phyloP scores from a whole-genome alignment of 2,113 vertebrate genomes.

The Scytalopus superciliaris region DNA sequence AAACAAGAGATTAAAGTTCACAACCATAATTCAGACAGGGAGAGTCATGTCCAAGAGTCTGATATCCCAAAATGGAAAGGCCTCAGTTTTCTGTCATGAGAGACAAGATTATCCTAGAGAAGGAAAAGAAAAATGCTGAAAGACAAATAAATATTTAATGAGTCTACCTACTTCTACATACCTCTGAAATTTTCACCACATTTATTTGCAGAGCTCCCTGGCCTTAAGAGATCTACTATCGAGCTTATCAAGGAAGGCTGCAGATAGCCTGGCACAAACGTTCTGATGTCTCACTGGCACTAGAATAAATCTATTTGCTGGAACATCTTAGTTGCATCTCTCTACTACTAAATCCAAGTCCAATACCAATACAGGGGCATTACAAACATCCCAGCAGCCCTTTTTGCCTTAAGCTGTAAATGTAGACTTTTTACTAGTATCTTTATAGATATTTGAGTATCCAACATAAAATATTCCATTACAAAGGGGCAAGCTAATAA shows the following conservation, averaged over 20 bases:
- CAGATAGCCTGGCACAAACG: neutral
- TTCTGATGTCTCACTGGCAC: neutral
- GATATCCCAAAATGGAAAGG: neutral
- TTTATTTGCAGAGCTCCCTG: neutral
- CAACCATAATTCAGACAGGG: neutral
- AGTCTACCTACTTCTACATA: neutral
- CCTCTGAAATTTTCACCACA: neutral
- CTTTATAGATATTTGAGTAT: constrained; percentile 62
- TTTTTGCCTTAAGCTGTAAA: neutral
- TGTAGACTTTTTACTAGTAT: constrained; percentile 29
- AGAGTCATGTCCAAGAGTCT: neutral
- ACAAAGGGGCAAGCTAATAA: constrained; percentile 54
- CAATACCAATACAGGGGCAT: neutral
- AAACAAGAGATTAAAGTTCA: neutral
- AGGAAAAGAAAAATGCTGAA: neutral
- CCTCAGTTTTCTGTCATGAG: neutral
- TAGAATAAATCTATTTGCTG: neutral
- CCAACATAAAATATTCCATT: constrained; percentile 60
- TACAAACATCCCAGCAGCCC: neutral
- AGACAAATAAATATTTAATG: constrained; percentile 2
- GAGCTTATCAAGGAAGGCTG: neutral
- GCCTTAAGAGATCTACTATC: neutral
- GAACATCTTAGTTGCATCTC: neutral
- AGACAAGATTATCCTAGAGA: neutral
- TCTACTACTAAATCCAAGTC: neutral